These are phyloP conservation scores for Drosophila suboccidentalis DNA, from an alignment of 2,888 invertebrate genomes.

Conservation along the genomic window DNA sequence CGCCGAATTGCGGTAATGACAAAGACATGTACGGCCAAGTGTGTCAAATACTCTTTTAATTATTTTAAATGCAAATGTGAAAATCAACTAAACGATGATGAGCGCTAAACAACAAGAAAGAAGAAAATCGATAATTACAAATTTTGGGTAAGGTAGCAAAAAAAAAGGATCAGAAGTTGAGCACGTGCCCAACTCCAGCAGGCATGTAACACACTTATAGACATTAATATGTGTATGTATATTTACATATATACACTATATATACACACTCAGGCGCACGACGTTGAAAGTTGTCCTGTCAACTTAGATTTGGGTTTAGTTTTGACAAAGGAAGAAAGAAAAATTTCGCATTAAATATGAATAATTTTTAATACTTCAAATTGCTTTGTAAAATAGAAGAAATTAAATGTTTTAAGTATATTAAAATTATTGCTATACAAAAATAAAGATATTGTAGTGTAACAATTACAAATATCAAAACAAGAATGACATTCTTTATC, in stretches of 20 bases:
- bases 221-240: background rate
- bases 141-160: slow-evolving; percentile 52
- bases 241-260: too few relatives aligned
- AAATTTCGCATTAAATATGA: slow-evolving; percentile 2
- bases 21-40: slow-evolving; percentile 30
- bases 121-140: slow-evolving; percentile 66
- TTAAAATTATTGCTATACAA: too few relatives aligned
- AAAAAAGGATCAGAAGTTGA: slow-evolving; percentile 71
- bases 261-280: slow-evolving; percentile 28
- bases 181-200: slow-evolving; percentile 63
- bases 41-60: slow-evolving; percentile 53
- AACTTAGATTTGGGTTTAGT: slow-evolving; percentile 10
- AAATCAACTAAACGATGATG: slow-evolving; percentile 42
- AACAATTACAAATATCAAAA: background rate
- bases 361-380: background rate
- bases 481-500: too few relatives aligned
- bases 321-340: slow-evolving; percentile 3
- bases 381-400: too few relatives aligned
- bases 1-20: slow-evolving; percentile 68
- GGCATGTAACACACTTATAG: slow-evolving; percentile 18
- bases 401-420: too few relatives aligned
- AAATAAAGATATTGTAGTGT: too few relatives aligned
- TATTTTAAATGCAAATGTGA: slow-evolving; percentile 71
- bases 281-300: slow-evolving; percentile 38
- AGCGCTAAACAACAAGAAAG: slow-evolving; percentile 3